Conservation (phyloP, 2,113 vertebrate genomes). For the Ranitomeya variabilis region DNA sequence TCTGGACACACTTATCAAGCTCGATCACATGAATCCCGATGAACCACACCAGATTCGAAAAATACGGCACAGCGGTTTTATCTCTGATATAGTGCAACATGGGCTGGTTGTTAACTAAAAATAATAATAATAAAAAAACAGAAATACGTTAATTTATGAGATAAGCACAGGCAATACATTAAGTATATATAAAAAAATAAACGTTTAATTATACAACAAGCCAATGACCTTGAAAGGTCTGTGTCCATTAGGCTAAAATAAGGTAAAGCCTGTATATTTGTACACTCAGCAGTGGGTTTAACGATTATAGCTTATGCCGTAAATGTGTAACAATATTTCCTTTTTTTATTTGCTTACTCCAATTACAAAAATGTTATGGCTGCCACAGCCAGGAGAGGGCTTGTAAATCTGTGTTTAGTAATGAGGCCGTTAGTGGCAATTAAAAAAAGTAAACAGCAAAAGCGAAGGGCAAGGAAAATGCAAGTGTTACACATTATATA, state of each 20-base stretch:
- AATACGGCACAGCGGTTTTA: slow-evolving; percentile 97
- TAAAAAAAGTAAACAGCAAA: background rate
- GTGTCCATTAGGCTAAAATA: slow-evolving; percentile 1
- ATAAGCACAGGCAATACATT: background rate
- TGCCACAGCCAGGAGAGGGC: background rate
- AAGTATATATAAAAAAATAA: background rate
- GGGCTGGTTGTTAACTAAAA: slow-evolving; percentile 95
- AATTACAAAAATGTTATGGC: slow-evolving; percentile 37
- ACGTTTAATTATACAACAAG: background rate
- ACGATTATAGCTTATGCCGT: slow-evolving; percentile 33
- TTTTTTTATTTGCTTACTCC: slow-evolving; percentile 26
- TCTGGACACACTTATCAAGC: slow-evolving; percentile 97
- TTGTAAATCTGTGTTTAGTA: slow-evolving; percentile 52
- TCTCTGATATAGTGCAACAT: slow-evolving; percentile 98
- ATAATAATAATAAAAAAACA: slow-evolving; percentile 53
- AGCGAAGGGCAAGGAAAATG: background rate
- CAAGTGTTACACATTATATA: background rate
- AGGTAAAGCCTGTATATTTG: background rate
- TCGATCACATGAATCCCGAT: slow-evolving; percentile 98
- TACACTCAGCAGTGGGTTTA: slow-evolving; percentile 27
- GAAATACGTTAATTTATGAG: background rate
- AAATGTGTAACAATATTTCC: slow-evolving; percentile 46
- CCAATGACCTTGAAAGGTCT: background rate
- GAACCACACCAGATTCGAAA: slow-evolving; percentile 99
- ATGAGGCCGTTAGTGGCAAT: background rate